phyloP scores from a whole-genome alignment of 2,113 vertebrate genomes.

The Saccopteryx leptura region DNA sequence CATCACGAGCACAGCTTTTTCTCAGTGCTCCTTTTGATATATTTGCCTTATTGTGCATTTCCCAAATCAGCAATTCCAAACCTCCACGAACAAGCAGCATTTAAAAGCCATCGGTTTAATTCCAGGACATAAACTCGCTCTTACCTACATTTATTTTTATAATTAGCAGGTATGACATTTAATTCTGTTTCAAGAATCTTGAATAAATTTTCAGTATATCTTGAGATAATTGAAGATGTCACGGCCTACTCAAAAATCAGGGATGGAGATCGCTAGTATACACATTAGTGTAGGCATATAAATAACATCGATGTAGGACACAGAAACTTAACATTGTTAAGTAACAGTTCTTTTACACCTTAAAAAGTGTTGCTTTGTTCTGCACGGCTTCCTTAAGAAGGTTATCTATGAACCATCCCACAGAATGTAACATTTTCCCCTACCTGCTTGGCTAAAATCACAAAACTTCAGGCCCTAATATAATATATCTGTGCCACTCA shows the following conservation, averaged over 20 bases:
- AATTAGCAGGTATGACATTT: conserved; percentile 80
- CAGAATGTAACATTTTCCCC: not conserved
- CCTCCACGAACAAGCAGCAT: conserved; percentile 37
- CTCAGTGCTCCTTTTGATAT: conserved; percentile 55
- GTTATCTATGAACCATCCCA: not conserved
- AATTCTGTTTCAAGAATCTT: conserved; percentile 69
- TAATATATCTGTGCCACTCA: not conserved
- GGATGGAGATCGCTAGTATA: not conserved
- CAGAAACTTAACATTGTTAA: conserved; percentile 12
- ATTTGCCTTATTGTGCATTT: conserved; percentile 54
- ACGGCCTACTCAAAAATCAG: conserved; percentile 44
- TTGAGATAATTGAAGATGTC: conserved; percentile 69
- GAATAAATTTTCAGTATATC: conserved; percentile 56
- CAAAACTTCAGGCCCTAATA: not conserved
- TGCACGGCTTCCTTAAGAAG: not conserved
- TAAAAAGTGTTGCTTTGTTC: not conserved
- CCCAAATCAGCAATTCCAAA: conserved; percentile 67
- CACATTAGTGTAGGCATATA: conserved; percentile 4
- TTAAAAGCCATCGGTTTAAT: conserved; percentile 69
- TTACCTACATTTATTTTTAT: conserved; percentile 77
- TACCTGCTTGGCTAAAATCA: not conserved
- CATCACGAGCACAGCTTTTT: conserved; percentile 62
- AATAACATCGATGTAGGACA: not conserved
- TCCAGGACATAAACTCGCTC: conserved; percentile 51
- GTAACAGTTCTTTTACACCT: not conserved